Conservation (phyloP, 2,797 vertebrate species). For the Chiroxiphia lanceolata region DNA sequence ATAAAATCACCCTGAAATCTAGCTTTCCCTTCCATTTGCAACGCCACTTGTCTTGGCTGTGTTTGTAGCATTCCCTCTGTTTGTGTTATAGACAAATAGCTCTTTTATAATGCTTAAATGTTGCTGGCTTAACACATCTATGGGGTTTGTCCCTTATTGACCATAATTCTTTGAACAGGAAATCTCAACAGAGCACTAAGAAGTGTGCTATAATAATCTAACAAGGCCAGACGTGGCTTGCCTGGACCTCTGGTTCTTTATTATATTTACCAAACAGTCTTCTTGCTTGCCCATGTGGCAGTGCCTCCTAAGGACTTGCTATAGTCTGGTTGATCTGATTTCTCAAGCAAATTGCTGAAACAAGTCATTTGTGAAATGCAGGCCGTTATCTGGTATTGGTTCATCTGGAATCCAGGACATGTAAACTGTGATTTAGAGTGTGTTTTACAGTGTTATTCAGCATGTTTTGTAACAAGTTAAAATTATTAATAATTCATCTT, state of each 20-base stretch:
- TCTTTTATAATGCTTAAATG: not conserved
- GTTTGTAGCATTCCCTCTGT: not conserved
- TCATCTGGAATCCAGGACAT: slow-evolving; percentile 46
- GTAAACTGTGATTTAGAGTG: slow-evolving; percentile 9
- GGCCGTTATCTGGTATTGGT: slow-evolving; percentile 40
- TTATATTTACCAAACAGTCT: not conserved
- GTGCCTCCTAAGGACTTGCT: slow-evolving; percentile 4
- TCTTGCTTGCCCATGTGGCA: not conserved
- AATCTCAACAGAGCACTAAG: not conserved
- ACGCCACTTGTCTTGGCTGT: not conserved
- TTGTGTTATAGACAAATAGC: not conserved
- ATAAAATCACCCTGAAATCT: not conserved
- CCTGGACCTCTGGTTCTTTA: not conserved
- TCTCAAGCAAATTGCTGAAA: slow-evolving; percentile 53
- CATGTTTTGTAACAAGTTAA: slow-evolving; percentile 37
- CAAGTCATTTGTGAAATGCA: slow-evolving; percentile 25
- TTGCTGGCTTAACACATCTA: not conserved
- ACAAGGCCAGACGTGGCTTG: not conserved
- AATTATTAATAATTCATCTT: slow-evolving; percentile 43
- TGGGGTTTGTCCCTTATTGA: not conserved
- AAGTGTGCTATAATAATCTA: not conserved
- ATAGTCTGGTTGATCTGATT: slow-evolving; percentile 35
- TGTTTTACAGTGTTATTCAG: slow-evolving; percentile 2
- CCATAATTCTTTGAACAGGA: not conserved
- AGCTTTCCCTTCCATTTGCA: not conserved